Conservation (phyloP, 2,113 vertebrate species). For the Sinocyclocheilus maitianheensis region DNA sequence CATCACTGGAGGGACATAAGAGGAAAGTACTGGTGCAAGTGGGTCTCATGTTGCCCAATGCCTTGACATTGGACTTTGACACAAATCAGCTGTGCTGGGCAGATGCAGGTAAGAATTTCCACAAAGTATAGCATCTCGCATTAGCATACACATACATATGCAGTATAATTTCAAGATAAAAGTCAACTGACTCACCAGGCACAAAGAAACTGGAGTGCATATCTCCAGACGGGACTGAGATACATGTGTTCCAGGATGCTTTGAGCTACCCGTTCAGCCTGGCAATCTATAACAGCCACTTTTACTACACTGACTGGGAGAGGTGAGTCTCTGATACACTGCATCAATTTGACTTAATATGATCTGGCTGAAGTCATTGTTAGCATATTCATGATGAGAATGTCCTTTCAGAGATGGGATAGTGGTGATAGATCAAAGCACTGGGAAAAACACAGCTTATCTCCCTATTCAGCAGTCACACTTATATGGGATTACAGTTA, state of each 20-base stretch:
- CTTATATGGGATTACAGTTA: constrained; percentile 81
- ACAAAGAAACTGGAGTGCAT: constrained; percentile 83
- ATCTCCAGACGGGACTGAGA: constrained; percentile 71
- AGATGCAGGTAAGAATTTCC: constrained; percentile 77
- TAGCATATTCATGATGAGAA: not conserved
- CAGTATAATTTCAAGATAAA: not conserved
- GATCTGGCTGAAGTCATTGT: not conserved
- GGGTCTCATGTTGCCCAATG: constrained; percentile 83
- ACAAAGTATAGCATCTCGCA: not conserved
- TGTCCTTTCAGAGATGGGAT: constrained; percentile 76
- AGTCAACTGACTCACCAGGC: constrained; percentile 63
- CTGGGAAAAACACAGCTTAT: constrained; percentile 71
- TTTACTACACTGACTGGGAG: constrained; percentile 86
- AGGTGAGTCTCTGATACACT: constrained; percentile 69
- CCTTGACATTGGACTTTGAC: constrained; percentile 80
- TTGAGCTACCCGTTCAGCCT: constrained; percentile 85
- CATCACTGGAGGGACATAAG: constrained; percentile 76
- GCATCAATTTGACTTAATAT: not conserved
- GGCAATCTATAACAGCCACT: constrained; percentile 75
- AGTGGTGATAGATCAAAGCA: constrained; percentile 77
- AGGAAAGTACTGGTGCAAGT: constrained; percentile 80
- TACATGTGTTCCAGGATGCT: constrained; percentile 74
- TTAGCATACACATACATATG: too few relatives aligned
- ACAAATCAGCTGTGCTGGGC: constrained; percentile 84
- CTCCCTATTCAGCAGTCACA: constrained; percentile 81